Percentiles rank a stretch among this genome's conserved stretches.
These are phyloP conservation scores for Styela plicata DNA, from an alignment of 23 tunicate species.

Conservation along the genomic window DNA sequence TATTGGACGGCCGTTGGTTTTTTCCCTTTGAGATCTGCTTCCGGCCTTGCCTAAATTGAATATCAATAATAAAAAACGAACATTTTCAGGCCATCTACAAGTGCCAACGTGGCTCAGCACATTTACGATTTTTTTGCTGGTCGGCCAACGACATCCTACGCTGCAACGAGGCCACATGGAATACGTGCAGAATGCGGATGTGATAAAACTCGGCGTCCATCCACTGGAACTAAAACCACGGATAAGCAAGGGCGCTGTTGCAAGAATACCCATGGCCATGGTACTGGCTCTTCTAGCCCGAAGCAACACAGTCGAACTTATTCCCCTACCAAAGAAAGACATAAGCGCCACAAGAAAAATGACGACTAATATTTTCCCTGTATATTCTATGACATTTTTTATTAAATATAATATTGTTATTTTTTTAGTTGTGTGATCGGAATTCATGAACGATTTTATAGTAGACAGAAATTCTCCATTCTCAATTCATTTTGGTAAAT, in stretches of 20 bases:
- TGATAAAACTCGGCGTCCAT: constrained; percentile 3
- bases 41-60: not conserved
- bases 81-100: constrained; percentile 11
- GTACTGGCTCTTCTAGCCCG: not conserved
- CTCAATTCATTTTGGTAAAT: no score
- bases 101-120: constrained; percentile 63
- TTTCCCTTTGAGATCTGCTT: not conserved
- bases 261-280: not conserved
- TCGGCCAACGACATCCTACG: constrained; percentile 19
- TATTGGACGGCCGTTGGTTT: not conserved
- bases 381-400: no score
- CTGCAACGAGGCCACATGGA: constrained; percentile 8
- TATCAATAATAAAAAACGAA: not conserved
- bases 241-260: constrained; percentile 2
- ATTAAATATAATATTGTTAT: no score
- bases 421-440: no score
- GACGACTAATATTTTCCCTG: no score
- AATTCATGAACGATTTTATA: no score
- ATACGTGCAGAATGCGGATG: not conserved
- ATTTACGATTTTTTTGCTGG: constrained; percentile 78
- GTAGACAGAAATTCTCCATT: no score
- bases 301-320: not conserved
- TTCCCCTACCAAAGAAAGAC: not conserved
- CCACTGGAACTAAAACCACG: not conserved
- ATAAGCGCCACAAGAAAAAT: not conserved